These are phyloP conservation scores for Parazoanthus atlanticus DNA, from an alignment of 92 coral and sea anemone species.

Conservation along the genomic window DNA sequence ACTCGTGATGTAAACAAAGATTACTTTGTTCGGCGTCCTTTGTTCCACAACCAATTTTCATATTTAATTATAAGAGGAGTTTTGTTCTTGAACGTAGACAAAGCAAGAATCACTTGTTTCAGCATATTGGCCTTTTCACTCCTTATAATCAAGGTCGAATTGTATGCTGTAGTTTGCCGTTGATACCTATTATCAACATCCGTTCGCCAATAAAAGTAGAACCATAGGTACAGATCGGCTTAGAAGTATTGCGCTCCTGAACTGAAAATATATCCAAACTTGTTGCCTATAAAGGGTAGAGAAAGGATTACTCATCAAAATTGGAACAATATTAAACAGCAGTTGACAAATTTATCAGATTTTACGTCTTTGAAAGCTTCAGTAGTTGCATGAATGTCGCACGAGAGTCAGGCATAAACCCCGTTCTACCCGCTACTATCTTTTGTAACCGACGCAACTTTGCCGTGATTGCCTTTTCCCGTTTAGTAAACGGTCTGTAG, in stretches of 20 bases:
- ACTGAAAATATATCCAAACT: too few species aligned
- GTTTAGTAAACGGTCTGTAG: too few species aligned
- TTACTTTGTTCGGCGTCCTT: constrained; percentile 30
- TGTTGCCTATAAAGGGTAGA: neutral
- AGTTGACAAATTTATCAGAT: too few species aligned
- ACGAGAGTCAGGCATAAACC: too few species aligned
- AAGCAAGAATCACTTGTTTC: constrained; percentile 18
- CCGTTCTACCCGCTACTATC: too few species aligned
- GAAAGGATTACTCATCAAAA: too few species aligned
- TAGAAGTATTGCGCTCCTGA: neutral
- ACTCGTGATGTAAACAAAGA: constrained; percentile 37
- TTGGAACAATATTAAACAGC: too few species aligned
- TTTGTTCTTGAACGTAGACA: constrained; percentile 27
- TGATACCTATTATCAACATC: neutral
- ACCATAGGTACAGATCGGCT: neutral
- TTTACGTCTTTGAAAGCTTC: too few species aligned
- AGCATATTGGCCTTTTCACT: constrained; percentile 20
- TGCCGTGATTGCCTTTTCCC: too few species aligned
- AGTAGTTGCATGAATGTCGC: too few species aligned
- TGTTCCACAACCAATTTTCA: constrained; percentile 33
- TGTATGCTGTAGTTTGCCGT: constrained; percentile 6
- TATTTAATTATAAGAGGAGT: constrained; percentile 34
- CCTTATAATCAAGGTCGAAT: constrained; percentile 5
- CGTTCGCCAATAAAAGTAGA: neutral
- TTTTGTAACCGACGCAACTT: too few species aligned